Evolutionary conservation across 35 echinoderm and acorn worm genomes (phyloP).

Genomic region (Diadema setosum): DNA sequence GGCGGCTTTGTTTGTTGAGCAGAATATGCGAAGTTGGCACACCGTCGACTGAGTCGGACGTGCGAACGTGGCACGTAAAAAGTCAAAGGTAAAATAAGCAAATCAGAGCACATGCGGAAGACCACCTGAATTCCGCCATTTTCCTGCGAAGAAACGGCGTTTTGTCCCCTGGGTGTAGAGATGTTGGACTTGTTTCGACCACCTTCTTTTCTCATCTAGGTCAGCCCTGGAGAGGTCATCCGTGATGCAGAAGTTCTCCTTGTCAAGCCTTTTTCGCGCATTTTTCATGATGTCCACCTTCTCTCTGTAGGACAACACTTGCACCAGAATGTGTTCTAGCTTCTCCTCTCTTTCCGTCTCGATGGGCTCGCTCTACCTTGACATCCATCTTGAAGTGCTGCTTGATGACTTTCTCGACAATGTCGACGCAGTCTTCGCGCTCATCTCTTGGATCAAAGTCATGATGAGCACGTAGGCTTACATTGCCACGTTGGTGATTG

Average conservation of each 20-base stretch:
- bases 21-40: too few species aligned
- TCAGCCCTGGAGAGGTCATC: slow-evolving; percentile 41
- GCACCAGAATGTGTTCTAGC: neutral
- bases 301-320: neutral
- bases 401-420: neutral
- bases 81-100: too few species aligned
- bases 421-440: neutral
- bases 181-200: slow-evolving; percentile 8
- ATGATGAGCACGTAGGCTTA: too few species aligned
- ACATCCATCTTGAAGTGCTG: neutral
- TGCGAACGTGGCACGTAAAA: too few species aligned
- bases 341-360: neutral
- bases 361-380: slow-evolving; percentile 21
- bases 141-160: slow-evolving; percentile 27
- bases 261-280: too few species aligned
- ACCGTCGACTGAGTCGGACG: too few species aligned
- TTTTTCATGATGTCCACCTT: slow-evolving; percentile 16
- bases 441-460: neutral
- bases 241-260: neutral
- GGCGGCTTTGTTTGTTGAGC: too few species aligned
- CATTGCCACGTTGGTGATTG: too few species aligned
- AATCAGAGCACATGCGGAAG: too few species aligned
- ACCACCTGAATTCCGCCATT: too few species aligned
- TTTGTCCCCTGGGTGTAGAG: slow-evolving; percentile 18
- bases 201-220: slow-evolving; percentile 22